Evolutionary conservation across 2,888 invertebrate genomes (phyloP), one percentile per base, ranked within the genome.

Genomic region (Phortica okadai): DNA sequence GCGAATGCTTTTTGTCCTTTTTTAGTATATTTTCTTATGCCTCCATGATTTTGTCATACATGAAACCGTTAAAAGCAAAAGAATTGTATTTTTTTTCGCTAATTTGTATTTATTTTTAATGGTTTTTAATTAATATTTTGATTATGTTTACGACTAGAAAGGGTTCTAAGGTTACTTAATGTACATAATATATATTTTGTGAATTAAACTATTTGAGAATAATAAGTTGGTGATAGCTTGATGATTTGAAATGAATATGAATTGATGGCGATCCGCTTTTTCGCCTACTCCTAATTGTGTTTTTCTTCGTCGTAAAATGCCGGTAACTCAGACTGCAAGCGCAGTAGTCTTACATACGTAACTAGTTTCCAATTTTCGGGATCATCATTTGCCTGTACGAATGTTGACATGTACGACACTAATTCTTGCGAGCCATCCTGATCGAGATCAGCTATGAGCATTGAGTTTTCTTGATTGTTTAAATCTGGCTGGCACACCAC

Each of bases 361-460:
- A 94, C 93, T 69, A 96, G 91, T 75, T 93, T 93, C 94, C 95
- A 95, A 76, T 90, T 90, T 69, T 83, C 84, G 2, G 89, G 64
- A 44, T 88, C 86, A 45, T 88, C 90, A 5, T 87, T 84, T 25
- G 89, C 85, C 25, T 83, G 83, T 41, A 88, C 87, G 90, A 94
- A 95, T 8, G 94, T 94, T 79, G 95, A 95, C 82, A 94, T 94
- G 88, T 95, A 96, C 64, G 95, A 96, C 73, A 97, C 95, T 73
- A 97, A 90, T 90, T 97, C 96, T 88, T 95, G 95, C 0, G 95
- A 94, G 41, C 94, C 94, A 90, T 96, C 96, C 78, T 94, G 93
- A 89, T 96, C 95, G 56, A 96, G 91, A 90, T 96, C 96, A 0
- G 94, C 94, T 73, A 97, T 94, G 76, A 95, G 92, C 82, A 95